Base-by-base conservation (phyloP, 2,113 vertebrate genomes). In the Girardinichthys multiradiatus region DNA sequence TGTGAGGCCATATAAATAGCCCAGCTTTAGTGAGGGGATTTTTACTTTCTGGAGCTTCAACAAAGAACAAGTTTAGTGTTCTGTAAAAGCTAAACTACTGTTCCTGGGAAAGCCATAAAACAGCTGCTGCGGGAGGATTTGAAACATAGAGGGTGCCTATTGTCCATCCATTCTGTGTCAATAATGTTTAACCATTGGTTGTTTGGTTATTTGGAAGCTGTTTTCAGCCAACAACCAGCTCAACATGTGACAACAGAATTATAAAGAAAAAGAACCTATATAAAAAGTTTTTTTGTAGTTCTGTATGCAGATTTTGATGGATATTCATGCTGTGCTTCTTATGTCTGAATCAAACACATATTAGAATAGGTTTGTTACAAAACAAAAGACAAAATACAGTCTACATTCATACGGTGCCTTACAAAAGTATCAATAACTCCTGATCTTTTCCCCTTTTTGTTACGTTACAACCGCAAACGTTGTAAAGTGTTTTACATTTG, bases 31-130 rank as follows among this genome's bases (percentile, higher is more conserved):
- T 59, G 29, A 29, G 27, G 59, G 17, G 2, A 64, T 35, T 76
- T 80, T 54, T 68, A 31, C 64, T 29, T 73, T 57, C 68, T 51
- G 59, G 57, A 82, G 81, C 68, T n/a, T 39, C 29, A 69, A 70
- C 70, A 82, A 48, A 72, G 64, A 79, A 66, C 74, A 73, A 61
- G 66, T 87, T 89, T 80, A 80, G 26, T 72, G 72, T 82, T 79
- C 60, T 12, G 67, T 87, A 81, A 85, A 77, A 60, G 65, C 42
- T 64, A 72, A 85, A 89, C 84, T 26, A 60, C 39, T 82, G 27
- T 76, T 82, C 81, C 71, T 66, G 57, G 81, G 75, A 69, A 84
- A 72, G 77, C 26, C 72, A 75, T 85, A 82, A 85, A 85, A 69
- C 66, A 37, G 83, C 80, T 65, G 71, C 59, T 54, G 87, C 83